Evolutionary conservation across 2,888 invertebrate genomes (phyloP).

Genomic region (Tetranychus piercei): DNA sequence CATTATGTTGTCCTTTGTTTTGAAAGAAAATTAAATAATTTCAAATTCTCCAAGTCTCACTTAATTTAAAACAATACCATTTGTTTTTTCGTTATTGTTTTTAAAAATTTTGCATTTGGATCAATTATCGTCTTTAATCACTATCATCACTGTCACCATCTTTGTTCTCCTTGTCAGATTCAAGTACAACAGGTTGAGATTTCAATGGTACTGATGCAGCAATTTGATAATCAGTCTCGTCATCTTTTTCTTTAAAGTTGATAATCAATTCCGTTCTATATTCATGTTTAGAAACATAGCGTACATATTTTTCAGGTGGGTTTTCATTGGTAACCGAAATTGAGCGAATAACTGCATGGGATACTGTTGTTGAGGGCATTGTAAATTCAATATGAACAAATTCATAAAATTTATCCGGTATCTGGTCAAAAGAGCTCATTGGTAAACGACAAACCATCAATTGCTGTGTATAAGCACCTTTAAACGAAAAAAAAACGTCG

Average conservation of each 20-base stretch:
- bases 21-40: too few species aligned
- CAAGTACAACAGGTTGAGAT: not conserved
- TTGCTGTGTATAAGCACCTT: slow-evolving; percentile 94
- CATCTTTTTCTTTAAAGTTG: not conserved
- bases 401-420: slow-evolving; percentile 76
- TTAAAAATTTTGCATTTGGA: not conserved
- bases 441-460: slow-evolving; percentile 83
- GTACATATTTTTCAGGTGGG: slow-evolving; percentile 93
- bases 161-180: not conserved
- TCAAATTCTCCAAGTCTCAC: too few species aligned
- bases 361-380: slow-evolving; percentile 86
- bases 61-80: too few species aligned
- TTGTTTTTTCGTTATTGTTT: too few species aligned
- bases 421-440: slow-evolving; percentile 87
- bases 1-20: too few species aligned
- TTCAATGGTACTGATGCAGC: not conserved
- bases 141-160: slow-evolving; percentile 2
- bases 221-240: not conserved
- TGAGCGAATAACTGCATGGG: slow-evolving; percentile 86
- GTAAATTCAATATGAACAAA: slow-evolving; percentile 86
- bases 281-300: slow-evolving; percentile 85
- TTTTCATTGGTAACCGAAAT: slow-evolving; percentile 58
- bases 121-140: not conserved
- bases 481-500: not conserved
- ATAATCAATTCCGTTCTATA: slow-evolving; percentile 63